Evolutionary conservation across 2,797 vertebrate species (phyloP).

Genomic region (Protonibea diacanthus): DNA sequence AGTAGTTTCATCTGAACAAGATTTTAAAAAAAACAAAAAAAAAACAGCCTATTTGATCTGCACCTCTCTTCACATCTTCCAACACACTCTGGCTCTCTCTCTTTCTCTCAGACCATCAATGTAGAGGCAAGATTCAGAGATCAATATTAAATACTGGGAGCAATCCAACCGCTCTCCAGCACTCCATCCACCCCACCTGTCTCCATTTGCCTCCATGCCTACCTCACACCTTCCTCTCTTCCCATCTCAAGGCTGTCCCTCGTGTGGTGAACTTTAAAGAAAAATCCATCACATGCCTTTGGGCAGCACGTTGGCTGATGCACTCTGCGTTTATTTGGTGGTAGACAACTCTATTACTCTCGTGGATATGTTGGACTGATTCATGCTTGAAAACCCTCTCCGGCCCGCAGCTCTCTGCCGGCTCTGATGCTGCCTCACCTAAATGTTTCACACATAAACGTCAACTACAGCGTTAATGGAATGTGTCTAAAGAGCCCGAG

Average conservation of each 20-base stretch:
- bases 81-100: background rate
- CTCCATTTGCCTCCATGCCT: background rate
- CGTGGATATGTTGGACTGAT: constrained; percentile 21
- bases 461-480: constrained; percentile 27
- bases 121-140: constrained; percentile 21
- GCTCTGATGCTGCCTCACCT: background rate
- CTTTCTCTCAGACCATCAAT: constrained; percentile 33
- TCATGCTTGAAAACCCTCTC: constrained; percentile 5
- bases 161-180: constrained; percentile 5
- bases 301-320: background rate
- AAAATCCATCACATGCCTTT: constrained; percentile 45
- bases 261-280: constrained; percentile 42
- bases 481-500: constrained; percentile 21
- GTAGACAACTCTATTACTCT: constrained; percentile 42
- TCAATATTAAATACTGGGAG: constrained; percentile 57
- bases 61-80: background rate
- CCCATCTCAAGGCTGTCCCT: constrained; percentile 35
- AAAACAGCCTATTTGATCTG: background rate
- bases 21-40: constrained; percentile 19
- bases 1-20: constrained; percentile 6
- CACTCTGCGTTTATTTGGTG: constrained; percentile 22
- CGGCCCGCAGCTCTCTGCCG: constrained; percentile 15
- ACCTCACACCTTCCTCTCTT: constrained; percentile 13
- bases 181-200: background rate
- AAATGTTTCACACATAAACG: constrained; percentile 56